Evolutionary conservation across 2,797 vertebrate genomes (phyloP), one percentile per base, ranked within the genome.

Genomic region (Muraenolepis orangiensis): DNA sequence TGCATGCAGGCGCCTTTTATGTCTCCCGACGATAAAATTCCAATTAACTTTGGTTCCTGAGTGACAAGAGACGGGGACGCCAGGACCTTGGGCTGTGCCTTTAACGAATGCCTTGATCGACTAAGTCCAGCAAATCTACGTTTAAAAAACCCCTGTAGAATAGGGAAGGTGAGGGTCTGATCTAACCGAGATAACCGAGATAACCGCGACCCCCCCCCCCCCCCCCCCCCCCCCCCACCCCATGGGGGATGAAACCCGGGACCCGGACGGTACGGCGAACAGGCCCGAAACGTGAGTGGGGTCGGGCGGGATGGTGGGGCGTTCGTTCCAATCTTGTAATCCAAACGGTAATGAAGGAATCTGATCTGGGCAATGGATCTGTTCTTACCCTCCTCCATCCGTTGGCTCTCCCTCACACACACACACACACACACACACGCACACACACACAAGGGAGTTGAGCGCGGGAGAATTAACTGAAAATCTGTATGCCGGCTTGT

Each of bases 401-500:
- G 0, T 51, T n/a, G n/a, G n/a, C n/a, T 78, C 42, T 78, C 23
- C 26, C 57, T 82, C 77, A 76, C 61, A 11, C 11, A 31, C n/a
- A 51, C 67, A 80, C 80, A 73, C 30, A 74, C 75, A 67, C 14
- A 76, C 61, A 11, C 11, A 31, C n/a, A 51, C 67, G 80, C 80
- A 73, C 30, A 74, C 75, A 67, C 72, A 85, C 74, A 81, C 83
- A 81, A 66, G 73, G 71, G 68, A 80, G 74, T 29, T 31, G 40
- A n/a, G 79, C 75, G 84, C 36, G 6, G 23, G 6, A 11, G 26
- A 71, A 81, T 84, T 86, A 85, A 85, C 78, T 28, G 70, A 74
- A 72, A 83, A 90, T 91, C 85, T 84, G 81, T 89, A 88, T 90
- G 89, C 82, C 64, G 57, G 80, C 80, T 87, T 78, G 82, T 70